Base-by-base conservation (phyloP, 2,888 invertebrate genomes). In the Podabrus alpinus region DNA sequence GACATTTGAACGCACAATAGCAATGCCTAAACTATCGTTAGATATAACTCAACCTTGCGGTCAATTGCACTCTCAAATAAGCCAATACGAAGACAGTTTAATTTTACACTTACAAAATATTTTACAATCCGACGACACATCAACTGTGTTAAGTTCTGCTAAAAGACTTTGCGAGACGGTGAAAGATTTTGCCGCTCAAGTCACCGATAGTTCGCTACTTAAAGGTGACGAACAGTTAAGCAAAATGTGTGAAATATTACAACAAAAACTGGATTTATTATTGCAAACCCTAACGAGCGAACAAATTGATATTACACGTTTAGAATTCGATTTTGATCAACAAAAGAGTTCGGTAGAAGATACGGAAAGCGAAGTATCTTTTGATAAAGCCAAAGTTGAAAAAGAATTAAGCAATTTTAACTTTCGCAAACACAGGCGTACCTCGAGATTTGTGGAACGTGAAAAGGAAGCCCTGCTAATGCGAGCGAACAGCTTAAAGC, bases 71-170 rank as follows among this genome's bases (percentile, higher is more conserved):
- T 89, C 85, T 15, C 88, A 88, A 78, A 92, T 91, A 80, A 90
- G 93, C 9, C 92, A 94, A 79, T 94, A 94, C 87, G 94, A 95
- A 83, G 93, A 94, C 80, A 92, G 92, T 13, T 91, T 95, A 59
- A 92, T 95, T 66, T 92, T 91, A 66, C 95, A 97, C 85, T 89
- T 97, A 77, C 93, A 95, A 74, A 94, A 95, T 82, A 95, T 98
- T 82, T 91, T 97, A 80, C 95, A 94, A 83, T 93, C 94, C 9
- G 93, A 94, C 84, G 93, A 95, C 81, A 92, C 94, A 74, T 90
- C 91, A 71, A 90, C 92, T 59, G 90, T 95, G 74, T 89, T 95
- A 66, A 89, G 91, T 68, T 94, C 94, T 67, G 93, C 94, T 69
- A 84, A 83, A 70, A 78, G 84, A n/a, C 87, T 96, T 13, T 95